Base-by-base conservation (phyloP, 1,140 invertebrate genomes). In the Platyura marginata region DNA sequence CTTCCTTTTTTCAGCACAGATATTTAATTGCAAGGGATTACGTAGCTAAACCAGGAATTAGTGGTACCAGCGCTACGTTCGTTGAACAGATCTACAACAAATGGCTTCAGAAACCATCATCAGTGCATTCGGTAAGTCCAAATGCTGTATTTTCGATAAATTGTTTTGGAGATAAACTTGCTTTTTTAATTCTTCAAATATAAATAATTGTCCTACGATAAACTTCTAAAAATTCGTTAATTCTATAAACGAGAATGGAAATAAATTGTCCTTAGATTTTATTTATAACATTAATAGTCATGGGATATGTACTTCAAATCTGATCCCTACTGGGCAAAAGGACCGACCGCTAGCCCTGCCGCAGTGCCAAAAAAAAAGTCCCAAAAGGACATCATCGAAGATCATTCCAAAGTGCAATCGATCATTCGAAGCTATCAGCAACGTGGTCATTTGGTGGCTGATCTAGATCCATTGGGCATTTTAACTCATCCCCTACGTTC, bases 361-460 rank as follows among this genome's bases (percentile, higher is more conserved):
- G n/a, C 19, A 21, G n/a, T 8, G n/a, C n/a, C n/a, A n/a, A n/a
- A n/a, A 6, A 29, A 21, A 41, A 34, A 22, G 6, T 25, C 21
- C 21, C 38, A 20, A 23, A 35, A 48, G 32, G 42, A 40, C 8
- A 47, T 63, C 1, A 56, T 49, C 40, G 35, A 61, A 22, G 55
- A 62, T 36, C 46, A 62, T 23, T 59, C 60, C 13, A 29, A 29
- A 3, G 59, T 62, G 1, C 55, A 57, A 39, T 54, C 55, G 40
- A 44, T 62, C 9, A 62, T 62, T 20, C 48, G 59, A 46, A 58
- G 59, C 43, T 62, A 62, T 37, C 56, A 85, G 79, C 68, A 76
- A 48, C 74, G 82, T 42, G 86, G 84, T 21, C 85, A 90, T 57
- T 71, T 84, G 45, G 71, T 84, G 44, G 81, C 85, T 29, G 72